Conservation (phyloP, 2,888 invertebrate species). For the Tanypteryx hageni region DNA sequence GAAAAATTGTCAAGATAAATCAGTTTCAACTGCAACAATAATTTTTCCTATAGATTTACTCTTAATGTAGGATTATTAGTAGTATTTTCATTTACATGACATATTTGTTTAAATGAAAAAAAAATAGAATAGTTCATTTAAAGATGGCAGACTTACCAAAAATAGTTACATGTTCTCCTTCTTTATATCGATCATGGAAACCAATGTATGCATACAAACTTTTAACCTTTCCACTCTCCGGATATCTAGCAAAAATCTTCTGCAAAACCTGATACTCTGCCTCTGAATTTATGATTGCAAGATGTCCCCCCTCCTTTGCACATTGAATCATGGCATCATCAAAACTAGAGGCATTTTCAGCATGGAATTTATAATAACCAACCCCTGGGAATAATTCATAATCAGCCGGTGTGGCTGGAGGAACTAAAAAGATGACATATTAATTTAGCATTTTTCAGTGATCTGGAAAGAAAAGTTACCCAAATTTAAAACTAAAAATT, state of each 20-base stretch:
- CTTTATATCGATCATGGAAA: conserved; percentile 23
- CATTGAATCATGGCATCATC: background rate
- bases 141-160: background rate
- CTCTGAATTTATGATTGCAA: background rate
- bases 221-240: background rate
- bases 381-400: background rate
- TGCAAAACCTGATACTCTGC: background rate
- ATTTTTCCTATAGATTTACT: too few relatives aligned
- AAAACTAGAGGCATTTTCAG: background rate
- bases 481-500: background rate
- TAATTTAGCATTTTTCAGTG: background rate
- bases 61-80: too few relatives aligned
- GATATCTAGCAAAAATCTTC: background rate
- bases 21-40: too few relatives aligned
- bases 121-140: too few relatives aligned
- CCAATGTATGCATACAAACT: background rate
- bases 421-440: background rate
- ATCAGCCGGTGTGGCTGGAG: background rate
- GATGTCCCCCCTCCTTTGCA: background rate
- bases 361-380: background rate
- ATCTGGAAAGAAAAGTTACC: background rate
- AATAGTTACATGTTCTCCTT: background rate
- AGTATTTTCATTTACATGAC: too few relatives aligned
- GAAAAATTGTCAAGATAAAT: too few relatives aligned
- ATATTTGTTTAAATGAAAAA: too few relatives aligned